Conservation (phyloP, 2,888 invertebrate species). For the Trachelus stipa region DNA sequence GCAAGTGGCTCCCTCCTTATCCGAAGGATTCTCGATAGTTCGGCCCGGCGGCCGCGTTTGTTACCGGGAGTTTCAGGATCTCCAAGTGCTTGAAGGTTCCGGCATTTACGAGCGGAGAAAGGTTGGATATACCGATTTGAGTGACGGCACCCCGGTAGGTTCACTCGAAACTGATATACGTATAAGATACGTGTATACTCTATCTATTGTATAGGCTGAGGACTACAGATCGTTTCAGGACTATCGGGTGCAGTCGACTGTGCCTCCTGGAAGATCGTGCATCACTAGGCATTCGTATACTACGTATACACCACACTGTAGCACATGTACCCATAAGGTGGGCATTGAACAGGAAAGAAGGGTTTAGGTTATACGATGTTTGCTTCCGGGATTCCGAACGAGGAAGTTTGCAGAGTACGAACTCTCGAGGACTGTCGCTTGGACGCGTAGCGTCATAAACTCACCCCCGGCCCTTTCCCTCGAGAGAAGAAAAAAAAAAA, state of each 20-base stretch:
- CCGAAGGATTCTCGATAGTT: background rate
- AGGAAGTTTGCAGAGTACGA: background rate
- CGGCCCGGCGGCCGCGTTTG: background rate
- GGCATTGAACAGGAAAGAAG: constrained; percentile 4
- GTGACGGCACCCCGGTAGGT: background rate
- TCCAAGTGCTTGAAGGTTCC: background rate
- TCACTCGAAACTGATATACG: background rate
- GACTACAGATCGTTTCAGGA: background rate
- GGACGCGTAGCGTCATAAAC: constrained; percentile 17
- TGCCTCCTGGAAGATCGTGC: background rate
- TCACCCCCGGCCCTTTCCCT: background rate
- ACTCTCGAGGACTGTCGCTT: constrained; percentile 3
- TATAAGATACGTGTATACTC: background rate
- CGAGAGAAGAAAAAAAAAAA: constrained; percentile 3
- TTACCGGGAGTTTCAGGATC: background rate
- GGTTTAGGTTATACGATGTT: constrained; percentile 10
- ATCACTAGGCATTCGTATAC: background rate
- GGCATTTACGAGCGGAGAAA: background rate
- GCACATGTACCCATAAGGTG: background rate
- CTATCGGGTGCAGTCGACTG: background rate
- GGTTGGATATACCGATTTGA: background rate
- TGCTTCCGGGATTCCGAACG: constrained; percentile 1
- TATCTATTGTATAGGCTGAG: background rate
- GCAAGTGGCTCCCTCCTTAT: background rate
- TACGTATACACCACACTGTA: background rate